phyloP scores from a whole-genome alignment of 2,797 vertebrate genomes.

The Loriculus beryllinus region DNA sequence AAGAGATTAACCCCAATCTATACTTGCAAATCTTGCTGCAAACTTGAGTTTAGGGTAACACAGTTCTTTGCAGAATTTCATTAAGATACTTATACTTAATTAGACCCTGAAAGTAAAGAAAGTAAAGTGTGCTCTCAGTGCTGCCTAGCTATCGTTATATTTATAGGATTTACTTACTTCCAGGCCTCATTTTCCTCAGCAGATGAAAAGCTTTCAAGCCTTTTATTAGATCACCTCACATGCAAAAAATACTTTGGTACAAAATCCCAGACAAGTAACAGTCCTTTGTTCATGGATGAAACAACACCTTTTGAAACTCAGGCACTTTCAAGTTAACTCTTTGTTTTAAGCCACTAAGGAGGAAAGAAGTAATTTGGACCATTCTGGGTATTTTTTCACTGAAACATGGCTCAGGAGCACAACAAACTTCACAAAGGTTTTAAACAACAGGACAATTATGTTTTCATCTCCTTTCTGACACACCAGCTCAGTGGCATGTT shows the following conservation, averaged over 20 bases:
- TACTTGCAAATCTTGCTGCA: background rate
- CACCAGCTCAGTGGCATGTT: background rate
- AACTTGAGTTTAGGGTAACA: background rate
- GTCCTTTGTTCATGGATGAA: background rate
- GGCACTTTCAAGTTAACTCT: background rate
- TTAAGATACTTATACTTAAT: background rate
- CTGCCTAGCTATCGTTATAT: background rate
- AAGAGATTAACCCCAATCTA: background rate
- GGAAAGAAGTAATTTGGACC: background rate
- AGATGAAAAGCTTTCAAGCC: background rate
- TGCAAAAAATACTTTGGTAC: background rate
- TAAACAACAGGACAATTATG: background rate
- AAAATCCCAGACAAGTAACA: background rate
- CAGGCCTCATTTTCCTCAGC: too few species aligned
- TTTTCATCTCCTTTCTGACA: background rate
- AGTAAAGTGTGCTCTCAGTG: background rate
- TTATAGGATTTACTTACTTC: background rate
- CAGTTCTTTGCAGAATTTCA: background rate
- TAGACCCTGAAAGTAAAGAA: background rate
- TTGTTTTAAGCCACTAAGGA: background rate
- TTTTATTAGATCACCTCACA: background rate
- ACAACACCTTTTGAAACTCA: background rate
- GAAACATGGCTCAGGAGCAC: background rate
- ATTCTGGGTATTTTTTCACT: background rate
- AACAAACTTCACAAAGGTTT: background rate